Conservation (phyloP, 1,140 invertebrate genomes). For the Yoshiicerus persimilis region DNA sequence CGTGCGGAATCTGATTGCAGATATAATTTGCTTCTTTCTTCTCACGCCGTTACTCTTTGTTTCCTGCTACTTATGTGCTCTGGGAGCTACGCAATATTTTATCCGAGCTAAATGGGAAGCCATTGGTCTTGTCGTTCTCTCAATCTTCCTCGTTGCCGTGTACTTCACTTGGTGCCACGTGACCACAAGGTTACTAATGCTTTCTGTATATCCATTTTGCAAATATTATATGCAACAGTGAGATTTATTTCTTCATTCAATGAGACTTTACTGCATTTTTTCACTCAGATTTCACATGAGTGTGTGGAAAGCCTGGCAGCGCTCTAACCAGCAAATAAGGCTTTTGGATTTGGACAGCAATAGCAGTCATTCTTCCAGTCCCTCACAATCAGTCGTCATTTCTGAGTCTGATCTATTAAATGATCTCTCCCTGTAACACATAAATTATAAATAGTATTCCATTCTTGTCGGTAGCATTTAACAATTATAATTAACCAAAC, state of each 20-base stretch:
- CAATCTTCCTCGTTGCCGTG: conserved; percentile 53
- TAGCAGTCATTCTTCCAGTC: background rate
- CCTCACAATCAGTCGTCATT: background rate
- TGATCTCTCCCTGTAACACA: no score
- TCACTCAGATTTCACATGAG: conserved; percentile 43
- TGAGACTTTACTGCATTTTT: no score
- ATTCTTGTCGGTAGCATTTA: no score
- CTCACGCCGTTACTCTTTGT: conserved; percentile 60
- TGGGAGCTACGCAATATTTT: conserved; percentile 57
- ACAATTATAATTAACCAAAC: no score
- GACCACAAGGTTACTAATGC: conserved; percentile 52
- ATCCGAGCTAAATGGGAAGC: conserved; percentile 57
- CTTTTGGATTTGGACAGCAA: background rate
- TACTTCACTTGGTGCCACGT: conserved; percentile 56
- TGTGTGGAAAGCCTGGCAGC: conserved; percentile 41
- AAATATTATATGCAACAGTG: background rate
- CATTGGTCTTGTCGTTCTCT: conserved; percentile 55
- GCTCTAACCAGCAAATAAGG: conserved; percentile 39
- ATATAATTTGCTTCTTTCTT: conserved; percentile 58
- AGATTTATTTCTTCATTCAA: no score
- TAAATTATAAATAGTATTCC: no score
- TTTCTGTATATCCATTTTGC: background rate
- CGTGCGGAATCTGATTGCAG: conserved; percentile 56
- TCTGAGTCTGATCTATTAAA: background rate
- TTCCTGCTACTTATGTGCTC: conserved; percentile 59